Conservation (phyloP, 2,797 vertebrate genomes). For the Pantherophis alleghaniensis region DNA sequence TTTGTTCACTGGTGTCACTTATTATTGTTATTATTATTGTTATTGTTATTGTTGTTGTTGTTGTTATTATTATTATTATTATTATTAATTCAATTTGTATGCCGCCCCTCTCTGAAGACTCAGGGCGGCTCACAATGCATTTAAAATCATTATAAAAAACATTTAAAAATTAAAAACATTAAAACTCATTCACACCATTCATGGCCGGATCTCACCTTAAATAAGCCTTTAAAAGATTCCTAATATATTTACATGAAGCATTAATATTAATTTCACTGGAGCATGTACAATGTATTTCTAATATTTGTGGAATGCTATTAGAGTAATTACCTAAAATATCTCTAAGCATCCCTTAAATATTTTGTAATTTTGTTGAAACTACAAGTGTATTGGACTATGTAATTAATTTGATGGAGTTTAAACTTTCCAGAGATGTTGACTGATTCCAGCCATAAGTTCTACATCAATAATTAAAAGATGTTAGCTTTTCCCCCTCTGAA, state of each 20-base stretch:
- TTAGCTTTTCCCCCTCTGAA: conserved; percentile 38
- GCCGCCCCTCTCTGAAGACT: too few relatives aligned
- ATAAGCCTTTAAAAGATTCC: conserved; percentile 36
- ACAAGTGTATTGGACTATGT: conserved; percentile 62
- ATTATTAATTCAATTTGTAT: too few relatives aligned
- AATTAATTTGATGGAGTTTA: conserved; percentile 67
- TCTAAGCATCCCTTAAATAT: conserved; percentile 56
- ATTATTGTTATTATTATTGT: too few relatives aligned
- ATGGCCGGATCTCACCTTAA: neutral
- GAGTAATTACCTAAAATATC: conserved; percentile 55
- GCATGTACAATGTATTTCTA: conserved; percentile 38
- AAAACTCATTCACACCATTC: too few relatives aligned
- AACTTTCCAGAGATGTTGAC: conserved; percentile 60
- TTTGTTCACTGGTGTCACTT: neutral
- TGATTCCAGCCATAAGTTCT: conserved; percentile 62
- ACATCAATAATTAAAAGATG: conserved; percentile 53
- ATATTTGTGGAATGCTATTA: conserved; percentile 47
- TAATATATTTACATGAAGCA: conserved; percentile 21
- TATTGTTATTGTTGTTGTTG: too few relatives aligned
- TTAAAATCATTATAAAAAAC: too few relatives aligned
- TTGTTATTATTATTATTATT: too few relatives aligned
- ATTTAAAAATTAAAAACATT: too few relatives aligned
- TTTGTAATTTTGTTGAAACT: conserved; percentile 51
- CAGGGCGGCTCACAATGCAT: too few relatives aligned
- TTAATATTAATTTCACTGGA: conserved; percentile 49